Conservation (phyloP, 1,140 invertebrate genomes). For the Agrypnia vestita region DNA sequence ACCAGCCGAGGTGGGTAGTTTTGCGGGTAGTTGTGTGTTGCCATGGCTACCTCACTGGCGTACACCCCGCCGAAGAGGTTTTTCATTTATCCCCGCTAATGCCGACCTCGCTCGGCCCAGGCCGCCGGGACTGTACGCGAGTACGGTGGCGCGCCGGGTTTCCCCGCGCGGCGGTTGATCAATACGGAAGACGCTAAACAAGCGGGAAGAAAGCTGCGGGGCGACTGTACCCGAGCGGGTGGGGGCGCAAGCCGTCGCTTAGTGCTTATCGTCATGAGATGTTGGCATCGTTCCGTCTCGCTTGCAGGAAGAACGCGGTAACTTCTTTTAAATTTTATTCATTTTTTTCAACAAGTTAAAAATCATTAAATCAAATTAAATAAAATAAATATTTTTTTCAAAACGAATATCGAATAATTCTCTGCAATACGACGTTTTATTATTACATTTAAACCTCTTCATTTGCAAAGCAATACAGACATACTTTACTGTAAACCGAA, state of each 20-base stretch:
- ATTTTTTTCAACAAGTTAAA: neutral
- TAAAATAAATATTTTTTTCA: too few relatives aligned
- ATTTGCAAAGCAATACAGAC: too few relatives aligned
- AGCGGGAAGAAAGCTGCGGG: slow-evolving; percentile 27
- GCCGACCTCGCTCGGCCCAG: neutral
- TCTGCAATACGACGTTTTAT: too few relatives aligned
- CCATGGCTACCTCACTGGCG: slow-evolving; percentile 59
- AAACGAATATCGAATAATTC: too few relatives aligned
- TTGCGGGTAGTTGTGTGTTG: slow-evolving; percentile 58
- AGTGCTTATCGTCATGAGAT: slow-evolving; percentile 59
- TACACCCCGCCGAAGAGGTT: slow-evolving; percentile 29
- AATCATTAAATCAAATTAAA: too few relatives aligned
- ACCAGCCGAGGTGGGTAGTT: slow-evolving; percentile 26
- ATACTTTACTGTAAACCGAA: too few relatives aligned
- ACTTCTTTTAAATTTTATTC: slow-evolving; percentile 9
- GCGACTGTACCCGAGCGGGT: slow-evolving; percentile 36
- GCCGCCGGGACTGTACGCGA: neutral
- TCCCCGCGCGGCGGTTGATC: neutral
- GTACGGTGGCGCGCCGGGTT: neutral
- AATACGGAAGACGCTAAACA: neutral
- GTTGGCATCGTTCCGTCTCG: slow-evolving; percentile 50
- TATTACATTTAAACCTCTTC: too few relatives aligned
- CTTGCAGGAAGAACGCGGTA: slow-evolving; percentile 18
- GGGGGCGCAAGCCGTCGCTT: slow-evolving; percentile 55
- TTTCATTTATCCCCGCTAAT: slow-evolving; percentile 1